Percentiles rank a stretch among this genome's conserved stretches.
Evolutionary conservation across 2,888 invertebrate species (phyloP).

Genomic region (Druceiella hillmani): DNA sequence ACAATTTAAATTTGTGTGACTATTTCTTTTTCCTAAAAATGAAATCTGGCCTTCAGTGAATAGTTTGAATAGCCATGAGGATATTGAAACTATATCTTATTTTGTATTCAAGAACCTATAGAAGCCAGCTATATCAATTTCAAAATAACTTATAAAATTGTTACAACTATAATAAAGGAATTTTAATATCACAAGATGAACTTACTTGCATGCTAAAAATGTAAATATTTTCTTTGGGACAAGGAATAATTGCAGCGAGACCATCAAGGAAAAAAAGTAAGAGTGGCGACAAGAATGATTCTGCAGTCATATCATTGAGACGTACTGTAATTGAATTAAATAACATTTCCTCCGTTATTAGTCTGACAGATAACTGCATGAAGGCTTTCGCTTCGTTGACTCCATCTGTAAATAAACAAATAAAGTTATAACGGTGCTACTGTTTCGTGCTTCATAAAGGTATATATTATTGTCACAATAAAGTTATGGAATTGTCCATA

Average conservation of each 20-base stretch:
- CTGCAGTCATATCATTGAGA: constrained; percentile 88
- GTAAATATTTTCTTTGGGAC: constrained; percentile 88
- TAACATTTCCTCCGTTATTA: constrained; percentile 92
- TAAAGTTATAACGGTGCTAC: too few relatives aligned
- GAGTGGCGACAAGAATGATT: constrained; percentile 85
- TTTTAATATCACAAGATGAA: too few relatives aligned
- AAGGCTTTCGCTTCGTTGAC: constrained; percentile 90
- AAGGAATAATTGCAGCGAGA: constrained; percentile 86
- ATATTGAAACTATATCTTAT: too few relatives aligned
- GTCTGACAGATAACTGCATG: constrained; percentile 83
- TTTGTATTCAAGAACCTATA: too few relatives aligned
- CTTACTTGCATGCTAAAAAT: constrained; percentile 80
- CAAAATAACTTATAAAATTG: neutral
- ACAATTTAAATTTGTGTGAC: too few relatives aligned
- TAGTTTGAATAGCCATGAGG: too few relatives aligned
- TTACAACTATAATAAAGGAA: neutral
- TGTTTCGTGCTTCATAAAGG: too few relatives aligned
- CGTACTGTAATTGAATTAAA: constrained; percentile 91
- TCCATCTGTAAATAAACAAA: constrained; percentile 60
- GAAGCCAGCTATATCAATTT: too few relatives aligned
- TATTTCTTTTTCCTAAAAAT: too few relatives aligned
- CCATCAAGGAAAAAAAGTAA: constrained; percentile 85
- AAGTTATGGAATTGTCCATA: too few relatives aligned
- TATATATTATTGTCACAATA: too few relatives aligned
- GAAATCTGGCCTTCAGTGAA: too few relatives aligned